Base-by-base conservation (phyloP, 2,797 vertebrate genomes). In the Lindbergichthys nudifrons region DNA sequence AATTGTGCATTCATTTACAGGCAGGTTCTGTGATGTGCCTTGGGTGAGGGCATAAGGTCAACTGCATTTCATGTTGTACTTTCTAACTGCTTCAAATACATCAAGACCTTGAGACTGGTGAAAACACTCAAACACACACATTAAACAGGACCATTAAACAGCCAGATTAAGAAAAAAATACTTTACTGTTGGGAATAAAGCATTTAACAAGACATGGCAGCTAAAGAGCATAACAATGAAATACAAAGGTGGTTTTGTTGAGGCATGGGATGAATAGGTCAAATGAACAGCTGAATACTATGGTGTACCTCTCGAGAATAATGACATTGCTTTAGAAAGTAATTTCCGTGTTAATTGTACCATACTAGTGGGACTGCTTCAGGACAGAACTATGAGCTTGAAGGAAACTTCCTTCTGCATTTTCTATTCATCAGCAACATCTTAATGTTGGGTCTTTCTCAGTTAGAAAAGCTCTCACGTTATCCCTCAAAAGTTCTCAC, bases 161-260 rank as follows among this genome's bases (percentile, higher is more conserved):
- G 83, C 72, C 75, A 60, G 77, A 83, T 70, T 41, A 9, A 36
- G 59, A 23, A 51, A 51, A 75, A 77, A 74, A 52, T 50, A 63
- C 77, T 76, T 83, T 30, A 78, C 85, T 73, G 54, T 63, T 47
- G 84, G 84, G 88, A 90, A 89, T 87, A 83, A 80, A 88, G 47
- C 73, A 68, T 88, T 83, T 73, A 87, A 69, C 60, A 81, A 84
- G 74, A 82, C 72, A 76, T 82, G 86, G 80, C 80, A 79, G 73
- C 79, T 65, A 18, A 76, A 70, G 54, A 53, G 59, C 45, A 11
- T 63, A 68, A 58, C 53, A 66, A 62, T 56, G 65, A 79, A 88
- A 88, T 65, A 92, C 87, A 92, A 91, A 87, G 85, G 80, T 80
- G 73, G 64, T 86, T 90, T 82, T 91, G 82, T 91, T 73, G 65